Evolutionary conservation across 2,797 vertebrate genomes (phyloP).

Genomic region (Danio albolineatus): DNA sequence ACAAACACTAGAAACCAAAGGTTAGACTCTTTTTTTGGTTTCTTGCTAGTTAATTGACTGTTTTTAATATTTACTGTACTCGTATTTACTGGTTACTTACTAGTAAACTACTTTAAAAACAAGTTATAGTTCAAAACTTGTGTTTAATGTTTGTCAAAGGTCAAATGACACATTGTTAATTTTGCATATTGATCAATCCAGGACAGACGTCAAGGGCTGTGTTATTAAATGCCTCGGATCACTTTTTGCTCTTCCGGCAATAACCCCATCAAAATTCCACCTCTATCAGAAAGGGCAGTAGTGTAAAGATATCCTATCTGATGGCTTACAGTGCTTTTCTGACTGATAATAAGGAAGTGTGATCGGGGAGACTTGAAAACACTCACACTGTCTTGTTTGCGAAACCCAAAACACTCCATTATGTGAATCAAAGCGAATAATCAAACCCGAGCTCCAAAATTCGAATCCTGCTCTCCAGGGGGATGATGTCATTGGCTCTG

Average conservation of each 20-base stretch:
- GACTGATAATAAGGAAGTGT: slow-evolving; percentile 30
- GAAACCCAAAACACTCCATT: not conserved
- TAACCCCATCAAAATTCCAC: slow-evolving; percentile 5
- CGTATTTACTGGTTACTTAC: not conserved
- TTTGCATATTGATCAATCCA: not conserved
- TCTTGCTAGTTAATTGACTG: not conserved
- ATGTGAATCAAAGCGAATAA: not conserved
- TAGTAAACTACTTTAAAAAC: not conserved
- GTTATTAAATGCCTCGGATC: not conserved
- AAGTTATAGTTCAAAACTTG: not conserved
- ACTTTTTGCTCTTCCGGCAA: not conserved
- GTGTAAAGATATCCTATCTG: slow-evolving; percentile 20
- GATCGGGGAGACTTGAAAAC: not conserved
- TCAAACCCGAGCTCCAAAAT: not conserved
- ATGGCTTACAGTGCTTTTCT: slow-evolving; percentile 8
- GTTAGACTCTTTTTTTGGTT: not conserved
- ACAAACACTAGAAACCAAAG: not conserved
- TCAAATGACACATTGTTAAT: not conserved
- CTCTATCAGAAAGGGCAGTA: not conserved
- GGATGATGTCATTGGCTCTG: slow-evolving; percentile 5
- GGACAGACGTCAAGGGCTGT: not conserved
- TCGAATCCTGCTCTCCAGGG: not conserved
- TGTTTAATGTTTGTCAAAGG: not conserved
- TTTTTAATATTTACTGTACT: not conserved
- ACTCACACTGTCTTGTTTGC: not conserved